Evolutionary conservation across 2,888 invertebrate genomes (phyloP).

Genomic region (Alviniconcha strummeri): DNA sequence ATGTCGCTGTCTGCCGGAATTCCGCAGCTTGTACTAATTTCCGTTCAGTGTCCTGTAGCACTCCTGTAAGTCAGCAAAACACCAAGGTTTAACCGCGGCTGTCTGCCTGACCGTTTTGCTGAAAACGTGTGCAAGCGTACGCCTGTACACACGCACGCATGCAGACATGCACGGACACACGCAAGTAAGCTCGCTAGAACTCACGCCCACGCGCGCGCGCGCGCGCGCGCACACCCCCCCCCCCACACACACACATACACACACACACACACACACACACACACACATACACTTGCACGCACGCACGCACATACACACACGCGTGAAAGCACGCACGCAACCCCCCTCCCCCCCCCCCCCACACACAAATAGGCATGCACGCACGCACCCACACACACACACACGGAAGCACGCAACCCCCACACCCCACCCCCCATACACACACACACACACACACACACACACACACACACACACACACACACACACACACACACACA

Average conservation of each 20-base stretch:
- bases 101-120: too few species aligned
- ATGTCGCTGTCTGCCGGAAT: conserved; percentile 46
- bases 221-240: too few species aligned
- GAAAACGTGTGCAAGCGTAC: too few species aligned
- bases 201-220: too few species aligned
- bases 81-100: too few species aligned
- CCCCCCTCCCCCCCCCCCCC: too few species aligned
- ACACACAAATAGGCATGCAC: not conserved
- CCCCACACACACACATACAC: not conserved
- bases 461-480: not conserved
- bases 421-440: not conserved
- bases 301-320: too few species aligned
- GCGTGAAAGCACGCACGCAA: too few species aligned
- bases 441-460: conserved; percentile 1
- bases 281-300: not conserved
- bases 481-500: not conserved
- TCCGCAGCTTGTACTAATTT: conserved; percentile 40
- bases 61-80: conserved; percentile 24
- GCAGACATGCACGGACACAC: too few species aligned
- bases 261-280: not conserved
- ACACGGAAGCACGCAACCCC: not conserved
- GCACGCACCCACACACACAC: not conserved
- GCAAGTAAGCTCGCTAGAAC: too few species aligned
- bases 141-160: too few species aligned
- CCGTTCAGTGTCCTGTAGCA: conserved; percentile 28